A percentile compares a stretch with the other conserved stretches of the same genome.
Conservation (phyloP, 1,140 invertebrate species). For the Protaetia brevitarsis region DNA sequence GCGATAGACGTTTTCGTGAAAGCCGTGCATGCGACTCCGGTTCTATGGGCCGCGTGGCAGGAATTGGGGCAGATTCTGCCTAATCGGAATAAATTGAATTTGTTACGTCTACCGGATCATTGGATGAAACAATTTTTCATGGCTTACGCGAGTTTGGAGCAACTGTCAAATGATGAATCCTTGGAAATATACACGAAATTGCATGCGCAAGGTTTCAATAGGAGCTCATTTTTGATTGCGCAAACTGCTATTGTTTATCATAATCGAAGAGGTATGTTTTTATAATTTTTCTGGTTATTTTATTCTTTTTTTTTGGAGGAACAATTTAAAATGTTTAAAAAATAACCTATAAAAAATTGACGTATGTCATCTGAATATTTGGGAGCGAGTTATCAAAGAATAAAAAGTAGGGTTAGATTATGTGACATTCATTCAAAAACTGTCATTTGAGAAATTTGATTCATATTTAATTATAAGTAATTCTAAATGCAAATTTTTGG, state of each 20-base stretch:
- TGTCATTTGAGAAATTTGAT: no score
- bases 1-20: constrained; percentile 77
- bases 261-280: constrained; percentile 77
- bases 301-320: no score
- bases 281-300: no score
- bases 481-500: no score
- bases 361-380: no score
- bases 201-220: constrained; percentile 75
- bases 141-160: constrained; percentile 85
- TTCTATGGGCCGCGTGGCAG: constrained; percentile 91
- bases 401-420: no score
- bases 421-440: no score
- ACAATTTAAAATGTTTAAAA: not conserved
- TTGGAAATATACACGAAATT: constrained; percentile 77
- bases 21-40: constrained; percentile 72
- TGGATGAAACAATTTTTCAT: constrained; percentile 96
- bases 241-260: constrained; percentile 91
- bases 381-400: no score
- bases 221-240: constrained; percentile 85
- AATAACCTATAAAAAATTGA: no score
- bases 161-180: constrained; percentile 88
- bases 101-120: constrained; percentile 75
- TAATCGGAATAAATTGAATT: constrained; percentile 69
- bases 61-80: constrained; percentile 84
- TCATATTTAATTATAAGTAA: no score